A percentile compares a stretch with the other conserved stretches of the same genome.
These are phyloP conservation scores for Paramormyrops kingsleyae DNA, from an alignment of 2,113 vertebrate species.

Conservation along the genomic window DNA sequence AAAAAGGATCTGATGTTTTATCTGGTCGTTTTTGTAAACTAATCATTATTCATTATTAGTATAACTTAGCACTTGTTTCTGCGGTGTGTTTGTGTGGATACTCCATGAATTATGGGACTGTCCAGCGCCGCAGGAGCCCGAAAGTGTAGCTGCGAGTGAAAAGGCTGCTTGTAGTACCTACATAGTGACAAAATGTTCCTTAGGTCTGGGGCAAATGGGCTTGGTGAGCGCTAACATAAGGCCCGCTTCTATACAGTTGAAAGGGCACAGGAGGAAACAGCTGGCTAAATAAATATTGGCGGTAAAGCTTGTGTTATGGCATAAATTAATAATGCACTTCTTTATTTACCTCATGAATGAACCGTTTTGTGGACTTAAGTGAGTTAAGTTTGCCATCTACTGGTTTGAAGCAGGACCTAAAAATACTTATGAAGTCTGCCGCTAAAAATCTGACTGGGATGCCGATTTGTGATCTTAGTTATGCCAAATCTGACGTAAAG, in stretches of 20 bases:
- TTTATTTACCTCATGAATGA: slow-evolving; percentile 70
- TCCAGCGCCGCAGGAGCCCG: slow-evolving; percentile 46
- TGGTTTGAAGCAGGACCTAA: slow-evolving; percentile 16
- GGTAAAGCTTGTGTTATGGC: slow-evolving; percentile 52
- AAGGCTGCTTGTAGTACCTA: slow-evolving; percentile 55
- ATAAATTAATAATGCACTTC: slow-evolving; percentile 76
- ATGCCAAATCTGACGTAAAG: background rate
- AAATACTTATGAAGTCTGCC: background rate
- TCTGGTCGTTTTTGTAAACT: slow-evolving; percentile 11
- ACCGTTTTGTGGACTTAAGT: slow-evolving; percentile 48
- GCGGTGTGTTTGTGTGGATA: slow-evolving; percentile 42
- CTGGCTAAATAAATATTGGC: slow-evolving; percentile 78
- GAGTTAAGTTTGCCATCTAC: slow-evolving; percentile 29
- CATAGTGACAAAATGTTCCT: slow-evolving; percentile 61
- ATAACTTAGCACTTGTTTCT: slow-evolving; percentile 28
- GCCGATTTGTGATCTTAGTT: background rate
- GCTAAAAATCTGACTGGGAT: background rate
- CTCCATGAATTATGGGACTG: slow-evolving; percentile 55
- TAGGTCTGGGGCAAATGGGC: slow-evolving; percentile 31
- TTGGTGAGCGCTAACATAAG: slow-evolving; percentile 43
- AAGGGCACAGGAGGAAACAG: slow-evolving; percentile 69
- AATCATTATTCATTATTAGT: slow-evolving; percentile 8
- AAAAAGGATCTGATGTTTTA: background rate
- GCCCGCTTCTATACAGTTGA: slow-evolving; percentile 65
- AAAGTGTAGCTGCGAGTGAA: slow-evolving; percentile 50